Percentiles rank a stretch among this genome's conserved stretches.
Evolutionary conservation across 2,797 vertebrate species (phyloP).

Genomic region (Eidolon dupreanum): DNA sequence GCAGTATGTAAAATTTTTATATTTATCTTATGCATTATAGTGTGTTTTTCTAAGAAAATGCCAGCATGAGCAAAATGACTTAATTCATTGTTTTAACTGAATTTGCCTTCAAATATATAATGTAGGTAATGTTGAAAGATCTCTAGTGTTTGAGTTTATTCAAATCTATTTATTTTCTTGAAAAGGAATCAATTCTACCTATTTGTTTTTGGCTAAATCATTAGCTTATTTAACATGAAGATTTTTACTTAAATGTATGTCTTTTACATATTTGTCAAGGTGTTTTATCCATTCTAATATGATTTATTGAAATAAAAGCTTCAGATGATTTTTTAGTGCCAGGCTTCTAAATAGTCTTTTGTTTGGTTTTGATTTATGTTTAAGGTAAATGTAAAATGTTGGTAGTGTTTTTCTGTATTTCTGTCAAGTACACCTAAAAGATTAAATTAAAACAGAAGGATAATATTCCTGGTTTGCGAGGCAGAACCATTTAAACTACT

Average conservation of each 20-base stretch:
- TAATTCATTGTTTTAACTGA: neutral
- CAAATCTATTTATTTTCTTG: neutral
- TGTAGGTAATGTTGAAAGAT: neutral
- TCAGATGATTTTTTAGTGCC: neutral
- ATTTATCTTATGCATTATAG: neutral
- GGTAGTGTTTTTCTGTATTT: neutral
- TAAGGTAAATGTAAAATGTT: constrained; percentile 23
- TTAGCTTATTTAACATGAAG: neutral
- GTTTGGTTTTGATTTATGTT: constrained; percentile 22
- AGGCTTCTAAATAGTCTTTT: neutral
- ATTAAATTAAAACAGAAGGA: constrained; percentile 42
- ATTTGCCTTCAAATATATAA: neutral
- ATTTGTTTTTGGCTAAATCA: neutral
- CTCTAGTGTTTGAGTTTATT: neutral
- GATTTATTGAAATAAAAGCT: neutral
- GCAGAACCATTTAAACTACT: constrained; percentile 17
- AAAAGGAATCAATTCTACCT: neutral
- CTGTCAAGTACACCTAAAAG: neutral
- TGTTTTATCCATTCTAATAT: neutral
- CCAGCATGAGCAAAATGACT: neutral
- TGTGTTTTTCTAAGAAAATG: neutral
- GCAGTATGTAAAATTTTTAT: neutral
- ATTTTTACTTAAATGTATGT: constrained; percentile 34
- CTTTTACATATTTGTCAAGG: neutral
- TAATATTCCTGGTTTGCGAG: constrained; percentile 28